A percentile compares a stretch with the other conserved stretches of the same genome.
Conservation (phyloP, 2,113 vertebrate species). For the Struthidea cinerea region DNA sequence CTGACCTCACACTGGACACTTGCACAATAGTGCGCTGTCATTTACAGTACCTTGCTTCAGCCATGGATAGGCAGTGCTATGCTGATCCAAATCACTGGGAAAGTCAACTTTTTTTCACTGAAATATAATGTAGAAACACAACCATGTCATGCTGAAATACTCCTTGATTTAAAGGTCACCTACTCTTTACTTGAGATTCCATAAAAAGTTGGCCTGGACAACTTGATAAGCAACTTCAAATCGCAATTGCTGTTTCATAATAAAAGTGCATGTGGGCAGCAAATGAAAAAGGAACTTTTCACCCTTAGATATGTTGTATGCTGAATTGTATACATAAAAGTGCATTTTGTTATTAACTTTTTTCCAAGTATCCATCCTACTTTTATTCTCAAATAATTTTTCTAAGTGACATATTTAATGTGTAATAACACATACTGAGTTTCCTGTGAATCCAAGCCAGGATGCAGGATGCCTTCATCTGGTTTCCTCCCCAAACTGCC, state of each 20-base stretch:
- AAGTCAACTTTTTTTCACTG: neutral
- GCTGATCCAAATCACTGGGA: neutral
- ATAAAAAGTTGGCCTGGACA: neutral
- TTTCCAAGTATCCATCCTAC: neutral
- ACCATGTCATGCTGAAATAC: neutral
- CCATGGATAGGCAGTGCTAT: neutral
- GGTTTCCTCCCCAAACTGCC: neutral
- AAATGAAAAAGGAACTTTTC: neutral
- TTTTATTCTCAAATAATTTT: conserved; percentile 11
- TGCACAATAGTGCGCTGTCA: fast-evolving
- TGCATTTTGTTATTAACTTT: neutral
- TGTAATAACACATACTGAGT: neutral
- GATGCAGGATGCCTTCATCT: conserved; percentile 40
- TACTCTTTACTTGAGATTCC: neutral
- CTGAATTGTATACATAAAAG: neutral
- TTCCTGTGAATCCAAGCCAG: conserved; percentile 31
- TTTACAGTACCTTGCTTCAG: neutral
- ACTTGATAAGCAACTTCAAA: neutral
- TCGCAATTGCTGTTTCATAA: neutral
- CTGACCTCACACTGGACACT: neutral
- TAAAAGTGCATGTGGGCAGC: neutral
- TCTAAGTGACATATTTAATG: conserved; percentile 12
- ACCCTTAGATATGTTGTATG: neutral
- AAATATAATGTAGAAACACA: neutral
- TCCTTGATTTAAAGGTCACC: neutral